Evolutionary conservation across 2,797 vertebrate species (phyloP).

Genomic region (Acanthurus leucopareius): DNA sequence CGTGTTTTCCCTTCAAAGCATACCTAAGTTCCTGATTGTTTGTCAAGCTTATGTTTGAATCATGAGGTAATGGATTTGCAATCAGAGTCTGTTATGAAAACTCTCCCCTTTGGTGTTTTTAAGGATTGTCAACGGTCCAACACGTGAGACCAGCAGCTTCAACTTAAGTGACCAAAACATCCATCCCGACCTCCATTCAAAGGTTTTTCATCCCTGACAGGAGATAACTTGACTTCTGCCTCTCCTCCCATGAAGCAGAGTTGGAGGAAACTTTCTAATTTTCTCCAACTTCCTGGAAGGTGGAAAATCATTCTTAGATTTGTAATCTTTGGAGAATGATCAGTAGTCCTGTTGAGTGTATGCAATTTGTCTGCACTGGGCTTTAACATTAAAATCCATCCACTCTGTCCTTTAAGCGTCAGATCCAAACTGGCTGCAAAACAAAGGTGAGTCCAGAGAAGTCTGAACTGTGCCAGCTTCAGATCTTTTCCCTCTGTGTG

Average conservation of each 20-base stretch:
- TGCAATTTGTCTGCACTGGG: conserved; percentile 12
- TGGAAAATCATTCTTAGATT: conserved; percentile 20
- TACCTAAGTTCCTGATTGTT: neutral
- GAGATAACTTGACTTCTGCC: neutral
- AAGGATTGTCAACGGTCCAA: neutral
- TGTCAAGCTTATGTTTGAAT: neutral
- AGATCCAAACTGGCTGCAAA: conserved; percentile 34
- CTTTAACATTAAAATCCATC: conserved; percentile 4
- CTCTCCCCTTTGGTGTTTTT: neutral
- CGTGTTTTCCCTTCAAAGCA: neutral
- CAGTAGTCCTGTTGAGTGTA: conserved; percentile 21
- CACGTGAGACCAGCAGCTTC: neutral
- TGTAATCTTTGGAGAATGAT: conserved; percentile 42
- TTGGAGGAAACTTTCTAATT: neutral
- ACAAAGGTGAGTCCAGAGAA: conserved; percentile 6
- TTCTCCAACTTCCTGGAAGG: conserved; percentile 19
- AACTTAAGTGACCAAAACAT: neutral
- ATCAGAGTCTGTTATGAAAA: neutral
- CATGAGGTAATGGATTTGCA: conserved; percentile 4
- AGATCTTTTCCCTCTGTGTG: conserved; percentile 36
- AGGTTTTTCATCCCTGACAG: neutral
- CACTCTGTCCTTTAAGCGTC: conserved; percentile 16
- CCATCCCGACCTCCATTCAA: neutral
- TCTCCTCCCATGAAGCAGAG: conserved; percentile 3
- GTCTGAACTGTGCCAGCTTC: conserved; percentile 7